Base-by-base conservation (phyloP, 2,888 invertebrate genomes). In the Cheilosia urbana region DNA sequence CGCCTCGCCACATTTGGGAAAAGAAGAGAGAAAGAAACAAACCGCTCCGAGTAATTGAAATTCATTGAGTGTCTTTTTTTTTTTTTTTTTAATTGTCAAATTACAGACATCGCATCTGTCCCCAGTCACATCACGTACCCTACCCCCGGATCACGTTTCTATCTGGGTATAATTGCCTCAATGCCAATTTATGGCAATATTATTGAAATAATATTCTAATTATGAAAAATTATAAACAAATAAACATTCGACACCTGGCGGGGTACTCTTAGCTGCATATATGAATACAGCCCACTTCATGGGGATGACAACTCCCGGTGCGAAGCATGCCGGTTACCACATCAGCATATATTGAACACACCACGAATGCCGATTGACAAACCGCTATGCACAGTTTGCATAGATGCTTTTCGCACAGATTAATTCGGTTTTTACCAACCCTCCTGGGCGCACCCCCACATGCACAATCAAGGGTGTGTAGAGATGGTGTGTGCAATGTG, bases 191-290 rank as follows among this genome's bases (percentile, higher is more conserved):
- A 75, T 75, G 51, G 19, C 69, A 62, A 75, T 80, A 84, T 75
- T 84, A 75, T 71, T 80, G 76, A 85, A 85, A 85, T 72, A 80
- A 80, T 71, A 76, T 80, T 80, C 80, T 71, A 85, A 85, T 80
- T 72, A 85, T 80, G 71, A 71, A 79, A 69, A 79, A 68, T 68
- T 58, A 78, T 62, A 83, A 72, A 78, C 60, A 66, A 55, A 68
- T 69, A 71, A 79, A 65, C 51, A 72, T 62, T 62, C n/a, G 75
- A 76, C 84, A 85, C 80, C 80, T 80, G 80, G 51, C 72, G 27
- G 65, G n/a, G n/a, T 34, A 37, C 9, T 37, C 40, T 11, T 19
- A 19, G 21, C 27, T 40, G 45, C 21, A 27, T 27, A 27, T 27
- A 27, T 24, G 24, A 3, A 1, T 5, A 21, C 34, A 7, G 4